Evolutionary conservation across 2,888 invertebrate genomes (phyloP).

Genomic region (Lymantria monacha): DNA sequence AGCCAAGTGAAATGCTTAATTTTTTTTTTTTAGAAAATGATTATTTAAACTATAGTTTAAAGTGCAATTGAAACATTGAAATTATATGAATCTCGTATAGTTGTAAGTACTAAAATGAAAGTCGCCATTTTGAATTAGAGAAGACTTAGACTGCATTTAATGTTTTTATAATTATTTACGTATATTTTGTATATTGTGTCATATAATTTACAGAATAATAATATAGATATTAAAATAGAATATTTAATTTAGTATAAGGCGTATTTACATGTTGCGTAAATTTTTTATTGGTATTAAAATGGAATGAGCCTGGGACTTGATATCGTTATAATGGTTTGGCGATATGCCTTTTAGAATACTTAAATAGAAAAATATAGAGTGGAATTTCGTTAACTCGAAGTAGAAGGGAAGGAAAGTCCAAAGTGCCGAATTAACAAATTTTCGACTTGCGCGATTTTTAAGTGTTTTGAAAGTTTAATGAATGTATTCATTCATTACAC

Average conservation of each 20-base stretch:
- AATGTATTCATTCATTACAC: too few relatives aligned
- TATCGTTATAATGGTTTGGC: too few relatives aligned
- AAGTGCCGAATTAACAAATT: too few relatives aligned
- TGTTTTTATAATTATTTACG: conserved; percentile 28
- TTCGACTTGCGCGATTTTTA: too few relatives aligned
- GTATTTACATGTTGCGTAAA: conserved; percentile 1
- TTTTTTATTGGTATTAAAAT: too few relatives aligned
- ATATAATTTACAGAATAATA: conserved; percentile 42
- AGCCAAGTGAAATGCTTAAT: background rate
- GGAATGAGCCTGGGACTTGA: too few relatives aligned
- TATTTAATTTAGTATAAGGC: conserved; percentile 1
- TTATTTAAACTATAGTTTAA: too few relatives aligned
- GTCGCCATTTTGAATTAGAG: conserved; percentile 37
- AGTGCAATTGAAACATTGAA: conserved; percentile 18
- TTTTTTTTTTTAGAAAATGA: background rate
- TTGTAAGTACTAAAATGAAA: conserved; percentile 18
- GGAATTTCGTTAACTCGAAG: too few relatives aligned
- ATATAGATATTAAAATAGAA: conserved; percentile 7
- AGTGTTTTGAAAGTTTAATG: too few relatives aligned
- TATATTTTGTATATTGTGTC: conserved; percentile 54
- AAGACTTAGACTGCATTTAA: conserved; percentile 63
- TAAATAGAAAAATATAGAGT: too few relatives aligned
- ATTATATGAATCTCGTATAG: conserved; percentile 35
- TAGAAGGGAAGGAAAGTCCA: too few relatives aligned
- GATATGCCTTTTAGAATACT: too few relatives aligned